phyloP scores from a whole-genome alignment of 2,113 vertebrate genomes.

The Mus pahari region DNA sequence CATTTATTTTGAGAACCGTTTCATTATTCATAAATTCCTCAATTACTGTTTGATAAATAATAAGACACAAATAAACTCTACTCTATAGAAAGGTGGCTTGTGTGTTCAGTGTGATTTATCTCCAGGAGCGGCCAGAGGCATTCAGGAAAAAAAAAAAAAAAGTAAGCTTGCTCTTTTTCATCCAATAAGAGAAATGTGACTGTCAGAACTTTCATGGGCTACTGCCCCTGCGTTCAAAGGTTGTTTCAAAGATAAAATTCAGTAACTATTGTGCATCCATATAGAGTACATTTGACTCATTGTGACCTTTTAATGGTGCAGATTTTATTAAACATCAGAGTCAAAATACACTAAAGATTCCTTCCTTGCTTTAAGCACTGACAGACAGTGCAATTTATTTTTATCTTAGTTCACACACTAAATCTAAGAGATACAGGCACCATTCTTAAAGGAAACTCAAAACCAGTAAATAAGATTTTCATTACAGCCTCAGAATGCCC shows the following conservation, averaged over 20 bases:
- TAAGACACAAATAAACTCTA: slow-evolving; percentile 49
- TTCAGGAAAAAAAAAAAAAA: slow-evolving; percentile 20
- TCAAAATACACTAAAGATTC: slow-evolving; percentile 23
- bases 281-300: not conserved
- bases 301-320: not conserved
- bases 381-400: not conserved
- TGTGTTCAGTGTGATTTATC: slow-evolving; percentile 11
- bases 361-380: not conserved
- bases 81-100: not conserved
- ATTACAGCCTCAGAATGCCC: not conserved
- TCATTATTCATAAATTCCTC: slow-evolving; percentile 43
- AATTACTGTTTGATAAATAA: slow-evolving; percentile 58
- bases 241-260: slow-evolving; percentile 39
- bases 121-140: not conserved
- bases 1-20: slow-evolving; percentile 70
- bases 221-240: not conserved
- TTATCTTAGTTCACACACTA: slow-evolving; percentile 30
- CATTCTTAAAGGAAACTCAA: slow-evolving; percentile 14
- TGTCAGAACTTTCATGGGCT: not conserved
- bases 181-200: slow-evolving; percentile 45
- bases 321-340: slow-evolving; percentile 35
- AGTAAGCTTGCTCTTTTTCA: not conserved
- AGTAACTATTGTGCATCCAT: not conserved
- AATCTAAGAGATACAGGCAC: not conserved
- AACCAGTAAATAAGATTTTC: not conserved